phyloP scores from a whole-genome alignment of 2,888 invertebrate species.

The Nycteola revayana region DNA sequence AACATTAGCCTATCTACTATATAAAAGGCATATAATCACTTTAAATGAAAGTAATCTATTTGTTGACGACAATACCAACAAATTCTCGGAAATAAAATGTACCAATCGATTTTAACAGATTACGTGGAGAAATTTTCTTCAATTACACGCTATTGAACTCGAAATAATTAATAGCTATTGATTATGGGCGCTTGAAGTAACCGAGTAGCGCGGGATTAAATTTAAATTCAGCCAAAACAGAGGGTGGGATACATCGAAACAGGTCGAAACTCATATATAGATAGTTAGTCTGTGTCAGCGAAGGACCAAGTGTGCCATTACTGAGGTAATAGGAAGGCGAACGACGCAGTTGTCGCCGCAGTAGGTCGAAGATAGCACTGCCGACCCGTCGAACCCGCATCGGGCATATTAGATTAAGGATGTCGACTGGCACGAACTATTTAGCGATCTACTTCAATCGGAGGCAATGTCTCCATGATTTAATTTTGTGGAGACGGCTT shows the following conservation, averaged over 20 bases:
- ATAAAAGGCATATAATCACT: conserved; percentile 3
- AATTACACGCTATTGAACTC: conserved; percentile 19
- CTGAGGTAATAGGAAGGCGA: conserved; percentile 46
- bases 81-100: conserved; percentile 23
- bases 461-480: conserved; percentile 32
- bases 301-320: conserved; percentile 40
- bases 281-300: conserved; percentile 44
- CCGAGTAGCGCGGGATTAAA: conserved; percentile 18
- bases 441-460: conserved; percentile 54
- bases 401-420: conserved; percentile 68
- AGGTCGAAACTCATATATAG: conserved; percentile 44
- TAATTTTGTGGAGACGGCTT: too few species aligned
- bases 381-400: conserved; percentile 42
- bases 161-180: conserved; percentile 34
- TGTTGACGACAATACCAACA: conserved; percentile 19
- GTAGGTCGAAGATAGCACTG: conserved; percentile 55
- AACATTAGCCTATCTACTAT: too few species aligned
- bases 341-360: conserved; percentile 43
- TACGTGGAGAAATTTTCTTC: conserved; percentile 23
- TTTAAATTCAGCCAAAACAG: conserved; percentile 45
- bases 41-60: conserved; percentile 2
- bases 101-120: conserved; percentile 21
- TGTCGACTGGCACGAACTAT: conserved; percentile 57
- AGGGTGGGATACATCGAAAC: conserved; percentile 31
- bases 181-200: conserved; percentile 9